Base-by-base conservation (phyloP, 2,888 invertebrate genomes). In the Trachelus tabidus region DNA sequence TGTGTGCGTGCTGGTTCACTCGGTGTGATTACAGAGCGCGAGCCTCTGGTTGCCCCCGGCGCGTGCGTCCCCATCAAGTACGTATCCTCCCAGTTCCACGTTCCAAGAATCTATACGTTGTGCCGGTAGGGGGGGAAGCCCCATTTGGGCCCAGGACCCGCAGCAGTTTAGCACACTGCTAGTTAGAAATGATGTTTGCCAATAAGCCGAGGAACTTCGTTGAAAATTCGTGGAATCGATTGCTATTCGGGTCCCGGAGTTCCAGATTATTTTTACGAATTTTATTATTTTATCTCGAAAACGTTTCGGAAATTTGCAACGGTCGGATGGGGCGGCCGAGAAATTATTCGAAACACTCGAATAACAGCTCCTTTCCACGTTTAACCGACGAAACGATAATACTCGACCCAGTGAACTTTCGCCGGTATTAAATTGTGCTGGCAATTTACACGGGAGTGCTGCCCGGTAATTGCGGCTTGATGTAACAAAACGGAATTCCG, bases 21-120 rank as follows among this genome's bases (percentile, higher is more conserved):
- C 85, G 84, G 89, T 89, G 90, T 90, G 91, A 91, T 91, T 91
- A 91, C 90, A 90, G 91, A 90, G 90, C 88, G 86, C 89, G 88
- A 86, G 87, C 87, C 90, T 89, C 87, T 86, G 89, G 86, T 90
- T 90, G 90, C 90, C 91, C 90, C 91, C 90, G 90, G 91, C 91
- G 90, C 91, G 91, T 91, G 90, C 91, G 89, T 90, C 89, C 87
- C 84, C 86, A 83, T 80, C 85, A 80, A 84, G 81, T 86, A 83
- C 79, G 76, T 81, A 80, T 80, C 35, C 77, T 68, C 80, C 81
- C 82, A 79, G 78, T 81, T 82, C 76, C 76, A 76, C 80, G 76
- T 77, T 83, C 79, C 76, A 30, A 79, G 81, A 79, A 81, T 78
- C 77, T 78, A 56, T 56, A 56, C 9, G 56, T 23, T 23, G 9